Base-by-base conservation (phyloP, 1,140 invertebrate genomes). In the Rhagoletis pomonella region DNA sequence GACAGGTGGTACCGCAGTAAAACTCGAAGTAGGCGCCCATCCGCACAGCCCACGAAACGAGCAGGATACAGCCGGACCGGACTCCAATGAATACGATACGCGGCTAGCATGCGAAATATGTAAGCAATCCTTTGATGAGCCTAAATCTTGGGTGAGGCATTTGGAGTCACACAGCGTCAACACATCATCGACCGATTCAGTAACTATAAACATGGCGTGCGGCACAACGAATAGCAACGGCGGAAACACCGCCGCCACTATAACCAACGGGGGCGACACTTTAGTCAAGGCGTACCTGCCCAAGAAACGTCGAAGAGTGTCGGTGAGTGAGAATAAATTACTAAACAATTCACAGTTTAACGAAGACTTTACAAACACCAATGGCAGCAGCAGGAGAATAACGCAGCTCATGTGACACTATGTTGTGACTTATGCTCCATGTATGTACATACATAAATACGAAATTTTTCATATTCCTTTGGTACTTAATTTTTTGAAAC, bases 31-130 rank as follows among this genome's bases (percentile, higher is more conserved):
- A 3, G 90, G 60, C 65, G 29, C 88, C 85, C 42, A 55, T 19
- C 10, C 86, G 10, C 60, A 42, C 42, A 86, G 84, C 14, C 84
- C 84, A 60, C 84, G 39, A 42, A 85, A 19, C 50, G 84, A 85
- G 42, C 59, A 60, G 29, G 84, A 85, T 39, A 60, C 29, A 12
- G 44, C 17, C 47, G 44, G 47, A 5, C 62, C 58, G 39, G 60
- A 62, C 3, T 19, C 59, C 3, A 86, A 19, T 29, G 87, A 88
- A 58, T 88, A 86, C n/a, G 96, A 96, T 90, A 96, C 96, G 39
- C 96, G 96, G 60, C 93, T 97, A 86, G 96, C 96, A 4, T 97
- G 97, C 91, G 96, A 97, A 92, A 94, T 97, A 90, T 97, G 97
- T 91, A 96, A 96, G 91, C 96, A 97, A 94, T 96, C 96, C 17